These are phyloP conservation scores for Erythrocebus patas DNA, from an alignment of 2,113 vertebrate genomes.

Conservation along the genomic window DNA sequence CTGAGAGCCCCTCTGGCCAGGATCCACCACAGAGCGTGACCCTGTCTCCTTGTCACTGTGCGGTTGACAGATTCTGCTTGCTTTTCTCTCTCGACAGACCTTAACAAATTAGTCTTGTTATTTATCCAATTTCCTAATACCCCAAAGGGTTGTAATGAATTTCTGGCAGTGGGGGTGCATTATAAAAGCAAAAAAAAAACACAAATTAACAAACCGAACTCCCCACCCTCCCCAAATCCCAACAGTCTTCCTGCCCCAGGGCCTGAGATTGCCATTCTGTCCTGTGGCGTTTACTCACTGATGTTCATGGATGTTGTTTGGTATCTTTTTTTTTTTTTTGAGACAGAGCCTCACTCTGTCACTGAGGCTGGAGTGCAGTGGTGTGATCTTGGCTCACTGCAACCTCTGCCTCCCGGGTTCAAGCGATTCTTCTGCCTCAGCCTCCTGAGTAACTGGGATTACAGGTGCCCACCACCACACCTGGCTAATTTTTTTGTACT, in stretches of 20 bases:
- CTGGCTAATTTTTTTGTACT: too few species aligned
- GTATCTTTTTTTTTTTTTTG: too few species aligned
- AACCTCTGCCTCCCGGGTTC: too few species aligned
- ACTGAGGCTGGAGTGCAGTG: too few species aligned
- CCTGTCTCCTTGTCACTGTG: background rate
- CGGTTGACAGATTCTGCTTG: background rate
- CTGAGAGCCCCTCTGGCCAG: rapidly evolving
- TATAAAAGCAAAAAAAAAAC: background rate
- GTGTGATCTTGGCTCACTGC: too few species aligned
- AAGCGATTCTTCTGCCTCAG: too few species aligned
- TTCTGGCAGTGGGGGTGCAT: background rate
- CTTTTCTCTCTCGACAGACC: background rate
- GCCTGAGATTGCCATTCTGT: rapidly evolving
- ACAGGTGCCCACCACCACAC: too few species aligned
- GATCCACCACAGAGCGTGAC: rapidly evolving
- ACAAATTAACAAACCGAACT: background rate
- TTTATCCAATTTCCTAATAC: slow-evolving; percentile 4
- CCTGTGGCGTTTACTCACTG: rapidly evolving
- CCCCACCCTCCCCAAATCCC: background rate
- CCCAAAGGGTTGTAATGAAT: slow-evolving; percentile 29
- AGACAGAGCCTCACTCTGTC: too few species aligned
- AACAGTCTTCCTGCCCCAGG: background rate
- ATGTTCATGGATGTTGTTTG: rapidly evolving
- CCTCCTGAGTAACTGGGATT: too few species aligned
- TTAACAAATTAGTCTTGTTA: slow-evolving; percentile 3